These are phyloP conservation scores for Brachynemurus nebulosus DNA, from an alignment of 2,888 invertebrate species.

Conservation along the genomic window DNA sequence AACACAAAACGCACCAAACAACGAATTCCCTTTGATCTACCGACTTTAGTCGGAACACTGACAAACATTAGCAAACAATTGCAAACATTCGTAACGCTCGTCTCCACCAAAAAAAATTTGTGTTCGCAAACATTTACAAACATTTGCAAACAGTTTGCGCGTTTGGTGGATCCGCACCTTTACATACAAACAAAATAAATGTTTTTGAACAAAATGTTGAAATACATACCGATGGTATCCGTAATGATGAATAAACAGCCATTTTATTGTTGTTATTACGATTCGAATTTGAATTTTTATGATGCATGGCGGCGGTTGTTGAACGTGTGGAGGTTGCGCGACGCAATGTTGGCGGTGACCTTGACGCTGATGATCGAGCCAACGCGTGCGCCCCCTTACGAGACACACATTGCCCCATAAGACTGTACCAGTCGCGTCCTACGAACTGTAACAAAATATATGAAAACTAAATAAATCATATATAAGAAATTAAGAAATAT, in stretches of 20 bases:
- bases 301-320: constrained; percentile 1
- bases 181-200: too few relatives aligned
- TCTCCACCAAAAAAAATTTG: too few relatives aligned
- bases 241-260: neutral
- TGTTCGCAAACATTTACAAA: too few relatives aligned
- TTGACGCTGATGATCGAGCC: constrained; percentile 43
- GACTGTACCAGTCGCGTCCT: neutral
- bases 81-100: too few relatives aligned
- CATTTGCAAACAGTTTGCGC: too few relatives aligned
- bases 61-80: too few relatives aligned
- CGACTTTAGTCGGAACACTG: too few relatives aligned
- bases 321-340: neutral
- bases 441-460: neutral
- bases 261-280: too few relatives aligned
- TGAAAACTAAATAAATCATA: neutral
- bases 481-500: neutral
- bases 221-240: neutral
- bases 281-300: constrained; percentile 3
- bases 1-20: too few relatives aligned
- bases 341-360: constrained; percentile 27
- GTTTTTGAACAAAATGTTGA: neutral
- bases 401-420: constrained; percentile 67
- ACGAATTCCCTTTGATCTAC: too few relatives aligned
- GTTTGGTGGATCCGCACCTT: too few relatives aligned
- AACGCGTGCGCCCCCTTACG: constrained; percentile 45